Percentiles rank a stretch among this genome's conserved stretches.
Evolutionary conservation across 2,888 invertebrate genomes (phyloP).

Genomic region (Leptogaster cylindrica): DNA sequence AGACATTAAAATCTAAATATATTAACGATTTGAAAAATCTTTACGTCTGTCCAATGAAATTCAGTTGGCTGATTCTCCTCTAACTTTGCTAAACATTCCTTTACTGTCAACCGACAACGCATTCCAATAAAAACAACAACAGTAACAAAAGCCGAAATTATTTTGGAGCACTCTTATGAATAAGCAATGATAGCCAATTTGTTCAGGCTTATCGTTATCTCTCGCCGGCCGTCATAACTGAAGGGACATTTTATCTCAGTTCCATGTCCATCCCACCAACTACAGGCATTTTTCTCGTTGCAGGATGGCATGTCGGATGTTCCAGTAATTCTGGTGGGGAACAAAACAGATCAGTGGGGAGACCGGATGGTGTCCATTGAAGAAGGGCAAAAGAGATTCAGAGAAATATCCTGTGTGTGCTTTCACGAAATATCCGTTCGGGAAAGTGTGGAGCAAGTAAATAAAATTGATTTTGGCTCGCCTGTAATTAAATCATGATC

Average conservation of each 20-base stretch:
- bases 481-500: neutral
- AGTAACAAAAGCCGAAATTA: no score
- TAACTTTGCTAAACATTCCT: no score
- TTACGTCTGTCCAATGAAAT: no score
- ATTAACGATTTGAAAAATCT: no score
- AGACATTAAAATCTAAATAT: no score
- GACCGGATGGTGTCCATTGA: slow-evolving; percentile 82
- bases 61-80: no score
- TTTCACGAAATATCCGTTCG: slow-evolving; percentile 87
- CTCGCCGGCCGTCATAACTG: no score
- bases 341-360: slow-evolving; percentile 78
- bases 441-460: slow-evolving; percentile 81
- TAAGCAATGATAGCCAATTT: neutral
- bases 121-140: no score
- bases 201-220: neutral
- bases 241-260: slow-evolving; percentile 3
- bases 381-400: slow-evolving; percentile 76
- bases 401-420: slow-evolving; percentile 80
- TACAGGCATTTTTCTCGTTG: slow-evolving; percentile 41
- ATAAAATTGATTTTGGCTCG: slow-evolving; percentile 26
- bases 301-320: slow-evolving; percentile 71
- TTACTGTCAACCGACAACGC: no score
- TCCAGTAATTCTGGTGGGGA: slow-evolving; percentile 82
- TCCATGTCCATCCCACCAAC: neutral
- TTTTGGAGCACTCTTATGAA: no score